Evolutionary conservation across 2,113 vertebrate genomes (phyloP).

Genomic region (Oceanites oceanicus): DNA sequence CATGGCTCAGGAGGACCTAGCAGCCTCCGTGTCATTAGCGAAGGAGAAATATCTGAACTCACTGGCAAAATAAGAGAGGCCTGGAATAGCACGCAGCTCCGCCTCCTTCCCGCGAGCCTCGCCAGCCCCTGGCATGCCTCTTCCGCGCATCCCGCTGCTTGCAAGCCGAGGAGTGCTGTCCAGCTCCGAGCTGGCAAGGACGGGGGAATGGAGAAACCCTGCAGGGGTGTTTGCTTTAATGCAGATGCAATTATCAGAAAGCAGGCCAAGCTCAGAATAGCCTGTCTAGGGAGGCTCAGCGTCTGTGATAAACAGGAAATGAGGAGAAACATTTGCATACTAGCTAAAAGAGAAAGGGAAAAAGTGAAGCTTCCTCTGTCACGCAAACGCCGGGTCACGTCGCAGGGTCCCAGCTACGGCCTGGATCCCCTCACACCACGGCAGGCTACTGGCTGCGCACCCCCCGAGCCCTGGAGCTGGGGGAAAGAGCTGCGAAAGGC

Average conservation of each 20-base stretch:
- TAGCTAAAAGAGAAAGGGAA: neutral
- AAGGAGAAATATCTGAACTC: neutral
- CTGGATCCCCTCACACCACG: neutral
- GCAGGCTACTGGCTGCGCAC: neutral
- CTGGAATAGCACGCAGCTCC: neutral
- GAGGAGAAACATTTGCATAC: neutral
- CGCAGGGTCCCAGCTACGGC: neutral
- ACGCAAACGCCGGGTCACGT: fast-evolving
- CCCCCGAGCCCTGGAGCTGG: neutral
- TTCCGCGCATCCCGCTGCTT: neutral
- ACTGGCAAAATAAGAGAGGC: neutral
- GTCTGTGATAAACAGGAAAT: conserved; percentile 14
- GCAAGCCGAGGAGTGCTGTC: neutral
- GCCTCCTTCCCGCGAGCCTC: neutral
- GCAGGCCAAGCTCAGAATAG: conserved; percentile 48
- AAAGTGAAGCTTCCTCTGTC: neutral
- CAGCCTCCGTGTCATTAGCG: neutral
- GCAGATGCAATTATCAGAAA: conserved; percentile 62
- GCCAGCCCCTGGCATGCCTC: neutral
- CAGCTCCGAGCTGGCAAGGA: conserved; percentile 22
- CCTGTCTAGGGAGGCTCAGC: conserved; percentile 11
- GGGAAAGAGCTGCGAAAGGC: neutral
- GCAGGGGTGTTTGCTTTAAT: conserved; percentile 53
- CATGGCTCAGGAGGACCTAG: neutral
- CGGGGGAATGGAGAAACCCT: conserved; percentile 18